These are phyloP conservation scores for Leptopilina clavipes DNA, from an alignment of 1,140 invertebrate genomes.

Conservation along the genomic window DNA sequence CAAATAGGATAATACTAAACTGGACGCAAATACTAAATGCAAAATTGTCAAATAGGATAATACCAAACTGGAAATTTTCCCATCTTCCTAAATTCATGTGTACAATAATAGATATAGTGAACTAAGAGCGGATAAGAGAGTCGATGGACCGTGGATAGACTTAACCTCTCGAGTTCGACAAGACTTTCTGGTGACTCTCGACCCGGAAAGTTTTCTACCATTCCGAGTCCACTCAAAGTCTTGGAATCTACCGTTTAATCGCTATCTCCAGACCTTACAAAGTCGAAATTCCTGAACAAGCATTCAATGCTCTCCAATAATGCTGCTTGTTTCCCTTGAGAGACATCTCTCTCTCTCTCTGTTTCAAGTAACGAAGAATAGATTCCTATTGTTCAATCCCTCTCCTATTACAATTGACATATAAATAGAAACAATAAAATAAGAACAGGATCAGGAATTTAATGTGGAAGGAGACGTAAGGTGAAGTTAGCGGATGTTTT, in stretches of 20 bases:
- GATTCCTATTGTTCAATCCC: no score
- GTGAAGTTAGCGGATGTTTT: no score
- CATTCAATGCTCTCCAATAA: conserved; percentile 20
- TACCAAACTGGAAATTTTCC: neutral
- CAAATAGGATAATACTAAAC: no score
- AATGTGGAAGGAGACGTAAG: no score
- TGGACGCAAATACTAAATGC: no score
- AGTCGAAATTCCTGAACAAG: conserved; percentile 27
- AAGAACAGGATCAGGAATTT: no score
- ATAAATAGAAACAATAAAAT: no score
- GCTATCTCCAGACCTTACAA: neutral
- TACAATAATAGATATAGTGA: neutral
- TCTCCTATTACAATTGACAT: no score
- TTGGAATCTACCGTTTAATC: conserved; percentile 26
- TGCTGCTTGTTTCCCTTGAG: neutral
- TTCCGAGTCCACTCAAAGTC: conserved; percentile 18
- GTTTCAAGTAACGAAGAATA: neutral
- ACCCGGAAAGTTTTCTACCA: conserved; percentile 20
- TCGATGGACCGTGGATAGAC: conserved; percentile 28
- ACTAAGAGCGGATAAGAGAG: neutral
- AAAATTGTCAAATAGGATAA: no score
- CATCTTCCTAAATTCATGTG: neutral
- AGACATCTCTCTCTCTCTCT: neutral
- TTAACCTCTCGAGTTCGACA: conserved; percentile 9
- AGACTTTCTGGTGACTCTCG: conserved; percentile 3